Base-by-base conservation (phyloP, 1,140 invertebrate genomes). In the Piezodorus guildinii region DNA sequence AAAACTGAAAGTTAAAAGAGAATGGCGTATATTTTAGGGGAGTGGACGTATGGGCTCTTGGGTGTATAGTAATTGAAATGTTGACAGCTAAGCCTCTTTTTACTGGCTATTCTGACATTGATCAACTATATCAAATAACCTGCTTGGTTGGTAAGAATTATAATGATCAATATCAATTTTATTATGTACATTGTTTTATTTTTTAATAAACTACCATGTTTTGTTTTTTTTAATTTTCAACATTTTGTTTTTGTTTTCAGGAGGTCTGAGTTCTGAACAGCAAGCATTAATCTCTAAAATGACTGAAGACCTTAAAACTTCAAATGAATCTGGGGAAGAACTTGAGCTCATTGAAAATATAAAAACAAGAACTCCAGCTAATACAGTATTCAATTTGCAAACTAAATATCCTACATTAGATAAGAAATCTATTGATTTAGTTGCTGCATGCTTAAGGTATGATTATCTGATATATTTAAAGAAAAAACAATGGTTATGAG, bases 91-190 rank as follows among this genome's bases (percentile, higher is more conserved):
- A 90, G 69, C 86, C 88, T 0, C 72, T 94, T 12, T 93, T 93
- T 77, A 88, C 91, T 0, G 91, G 91, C 0, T 85, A 93, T 69
- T 92, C 90, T 16, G 92, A 96, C 74, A 87, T 95, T 23, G 93
- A 96, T 75, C 91, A 95, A 72, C 76, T 96, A 0, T 90, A 87
- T 71, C 79, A 88, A 49, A 95, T 95, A 58, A 83, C 83, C 1
- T 83, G 83, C 73, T 75, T 82, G 67, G 75, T 88, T 23, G 87
- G 87, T 87, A 70, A 74, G 72, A 63, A 49, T 54, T 39, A 2
- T 3, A 62, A 1, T 62, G 15, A 30, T 30, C n/a, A n/a, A 30
- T 30, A 5, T 30, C 30, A 5, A 30, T 30, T n/a, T n/a, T n/a
- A n/a, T n/a, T n/a, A n/a, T n/a, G n/a, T n/a, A n/a, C n/a, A n/a